These are phyloP conservation scores for Micoletzkya japonica DNA, from an alignment of 2,888 invertebrate species.

Conservation along the genomic window DNA sequence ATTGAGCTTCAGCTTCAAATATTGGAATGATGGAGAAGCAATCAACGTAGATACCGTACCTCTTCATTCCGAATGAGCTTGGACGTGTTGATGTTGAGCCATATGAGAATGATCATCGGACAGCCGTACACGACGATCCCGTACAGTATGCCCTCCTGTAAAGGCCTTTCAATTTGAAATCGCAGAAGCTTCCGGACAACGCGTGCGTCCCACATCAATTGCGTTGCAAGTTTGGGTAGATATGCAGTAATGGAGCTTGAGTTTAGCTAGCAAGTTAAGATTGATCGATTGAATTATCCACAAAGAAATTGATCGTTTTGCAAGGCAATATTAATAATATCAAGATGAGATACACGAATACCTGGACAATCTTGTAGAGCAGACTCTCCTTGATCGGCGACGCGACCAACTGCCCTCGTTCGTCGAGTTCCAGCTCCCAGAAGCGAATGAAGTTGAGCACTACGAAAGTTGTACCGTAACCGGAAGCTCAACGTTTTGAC, in stretches of 20 bases:
- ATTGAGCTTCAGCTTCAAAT: neutral
- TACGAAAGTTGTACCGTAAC: no score
- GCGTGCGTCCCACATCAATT: no score
- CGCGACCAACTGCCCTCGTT: conserved; percentile 3
- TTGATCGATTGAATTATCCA: no score
- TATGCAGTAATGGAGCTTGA: no score
- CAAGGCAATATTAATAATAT: no score
- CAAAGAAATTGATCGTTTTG: no score
- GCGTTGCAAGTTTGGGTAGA: no score
- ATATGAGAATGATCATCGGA: conserved; percentile 47
- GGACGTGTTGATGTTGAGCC: conserved; percentile 45
- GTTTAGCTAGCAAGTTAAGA: no score
- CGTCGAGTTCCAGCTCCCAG: conserved; percentile 34
- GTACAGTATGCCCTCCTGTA: conserved; percentile 52
- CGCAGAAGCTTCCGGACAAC: neutral
- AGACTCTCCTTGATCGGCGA: conserved; percentile 26
- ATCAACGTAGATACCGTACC: neutral
- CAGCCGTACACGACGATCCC: conserved; percentile 50
- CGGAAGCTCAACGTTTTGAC: no score
- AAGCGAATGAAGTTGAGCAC: conserved; percentile 34
- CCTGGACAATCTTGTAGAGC: conserved; percentile 32
- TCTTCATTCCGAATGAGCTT: conserved; percentile 26
- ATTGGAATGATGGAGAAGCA: neutral
- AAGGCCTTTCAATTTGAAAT: neutral
- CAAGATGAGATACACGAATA: no score